Conservation (phyloP, 2,797 vertebrate genomes). For the Tauraco hartlaubi region DNA sequence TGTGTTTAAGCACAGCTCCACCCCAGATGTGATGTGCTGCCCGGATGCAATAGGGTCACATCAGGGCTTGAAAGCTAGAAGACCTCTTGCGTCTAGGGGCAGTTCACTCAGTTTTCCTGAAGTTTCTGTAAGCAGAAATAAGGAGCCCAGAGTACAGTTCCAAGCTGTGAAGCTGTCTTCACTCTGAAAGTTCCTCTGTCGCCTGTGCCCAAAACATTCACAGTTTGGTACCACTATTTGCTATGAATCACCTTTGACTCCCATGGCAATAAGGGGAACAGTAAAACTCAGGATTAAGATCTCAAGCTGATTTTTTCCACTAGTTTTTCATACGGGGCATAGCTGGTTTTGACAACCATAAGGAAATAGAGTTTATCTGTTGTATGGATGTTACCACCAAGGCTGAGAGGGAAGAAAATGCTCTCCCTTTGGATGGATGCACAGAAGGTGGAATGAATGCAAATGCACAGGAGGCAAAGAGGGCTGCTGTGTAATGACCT, state of each 20-base stretch:
- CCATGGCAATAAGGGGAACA: fast-evolving
- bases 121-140: background rate
- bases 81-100: background rate
- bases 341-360: background rate
- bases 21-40: fast-evolving
- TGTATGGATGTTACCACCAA: background rate
- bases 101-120: background rate
- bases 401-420: background rate
- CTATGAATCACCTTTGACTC: background rate
- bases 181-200: background rate
- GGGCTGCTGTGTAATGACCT: background rate
- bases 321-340: background rate
- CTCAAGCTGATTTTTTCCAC: background rate
- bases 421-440: background rate
- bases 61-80: background rate
- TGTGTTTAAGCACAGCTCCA: background rate
- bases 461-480: background rate
- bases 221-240: fast-evolving
- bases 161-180: background rate
- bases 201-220: background rate
- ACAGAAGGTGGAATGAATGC: background rate
- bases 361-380: background rate
- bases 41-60: background rate
- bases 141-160: background rate
- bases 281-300: background rate